Evolutionary conservation across 2,888 invertebrate species (phyloP), one percentile per base, ranked within the genome.

Genomic region (Bembecia ichneumoniformis): DNA sequence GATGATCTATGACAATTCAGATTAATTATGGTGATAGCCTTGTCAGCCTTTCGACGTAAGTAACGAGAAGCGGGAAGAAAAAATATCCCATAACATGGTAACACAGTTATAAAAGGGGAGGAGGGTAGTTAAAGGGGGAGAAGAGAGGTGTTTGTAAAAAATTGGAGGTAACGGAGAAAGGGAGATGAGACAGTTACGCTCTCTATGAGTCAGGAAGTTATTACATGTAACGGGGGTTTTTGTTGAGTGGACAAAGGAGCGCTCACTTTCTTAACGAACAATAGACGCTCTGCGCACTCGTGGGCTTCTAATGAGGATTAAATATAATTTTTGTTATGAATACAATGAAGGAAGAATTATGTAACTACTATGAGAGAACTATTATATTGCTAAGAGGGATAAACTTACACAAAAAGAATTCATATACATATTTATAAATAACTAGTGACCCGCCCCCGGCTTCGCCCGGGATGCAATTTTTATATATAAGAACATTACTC

Each of bases 201-300:
- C 70, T 72, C 62, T n/a, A 11, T 63, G 66, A 52, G 63, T 62
- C 68, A 66, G 75, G 74, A 77, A 75, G 77, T 74, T 74, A 74
- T 79, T 74, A 74, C 68, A 70, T 64, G 69, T 79, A 78, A 77
- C 35, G 11, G 9, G 36, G 66, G 66, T 71, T 76, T 76, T 77
- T 78, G 72, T 74, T 65, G 60, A 55, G 55, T 56, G 59, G 59
- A 79, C 72, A 77, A 79, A 74, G 71, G 68, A 68, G 66, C 60
- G 58, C 56, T 55, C 63, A 71, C 71, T 74, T 77, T 66, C 69
- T 63, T 40, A 40, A 40, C 40, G 14, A 40, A 40, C 40, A 64
- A 59, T 61, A 40, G 40, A 40, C 40, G 40, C 13, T n/a, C 40
- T 40, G n/a, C 40, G n/a, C 40, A 40, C 28, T 28, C 40, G 40